phyloP scores from a whole-genome alignment of 2,113 vertebrate species.

The Melanerpes formicivorus region DNA sequence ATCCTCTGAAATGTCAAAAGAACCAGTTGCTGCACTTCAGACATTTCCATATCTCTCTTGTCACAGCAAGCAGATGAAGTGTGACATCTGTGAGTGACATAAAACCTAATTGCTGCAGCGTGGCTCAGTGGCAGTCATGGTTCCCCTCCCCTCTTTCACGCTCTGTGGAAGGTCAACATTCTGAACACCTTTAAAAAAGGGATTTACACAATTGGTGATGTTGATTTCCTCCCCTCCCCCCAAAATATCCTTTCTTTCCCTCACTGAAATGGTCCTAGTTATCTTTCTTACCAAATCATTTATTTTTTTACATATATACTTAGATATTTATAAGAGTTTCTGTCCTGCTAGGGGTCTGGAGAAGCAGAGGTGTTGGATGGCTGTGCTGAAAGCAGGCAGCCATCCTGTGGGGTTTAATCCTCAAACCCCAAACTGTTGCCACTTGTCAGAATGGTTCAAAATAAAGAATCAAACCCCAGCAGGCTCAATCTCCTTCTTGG shows the following conservation, averaged over 20 bases:
- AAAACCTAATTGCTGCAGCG: neutral
- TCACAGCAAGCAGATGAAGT: neutral
- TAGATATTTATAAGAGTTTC: conserved; percentile 31
- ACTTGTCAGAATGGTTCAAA: conserved; percentile 10
- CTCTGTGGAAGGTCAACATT: neutral
- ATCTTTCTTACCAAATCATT: neutral
- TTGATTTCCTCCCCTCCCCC: neutral
- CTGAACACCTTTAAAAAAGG: conserved; percentile 2
- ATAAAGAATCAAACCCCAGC: conserved; percentile 25
- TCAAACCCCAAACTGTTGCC: neutral
- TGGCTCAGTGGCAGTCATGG: neutral
- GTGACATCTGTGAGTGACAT: neutral
- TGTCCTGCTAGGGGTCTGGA: neutral
- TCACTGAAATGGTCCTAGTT: neutral
- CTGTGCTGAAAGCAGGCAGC: neutral
- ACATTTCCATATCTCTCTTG: neutral
- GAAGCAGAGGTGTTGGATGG: neutral
- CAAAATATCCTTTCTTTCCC: neutral
- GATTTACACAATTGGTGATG: neutral
- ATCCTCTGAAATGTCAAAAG: neutral
- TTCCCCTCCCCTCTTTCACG: neutral
- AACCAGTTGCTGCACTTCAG: neutral
- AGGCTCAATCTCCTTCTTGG: neutral
- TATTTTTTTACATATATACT: conserved; percentile 52
- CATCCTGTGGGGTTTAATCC: neutral